A percentile compares a stretch with the other conserved stretches of the same genome.
These are phyloP conservation scores for Aleiodes testaceus DNA, from an alignment of 2,888 invertebrate genomes.

Conservation along the genomic window DNA sequence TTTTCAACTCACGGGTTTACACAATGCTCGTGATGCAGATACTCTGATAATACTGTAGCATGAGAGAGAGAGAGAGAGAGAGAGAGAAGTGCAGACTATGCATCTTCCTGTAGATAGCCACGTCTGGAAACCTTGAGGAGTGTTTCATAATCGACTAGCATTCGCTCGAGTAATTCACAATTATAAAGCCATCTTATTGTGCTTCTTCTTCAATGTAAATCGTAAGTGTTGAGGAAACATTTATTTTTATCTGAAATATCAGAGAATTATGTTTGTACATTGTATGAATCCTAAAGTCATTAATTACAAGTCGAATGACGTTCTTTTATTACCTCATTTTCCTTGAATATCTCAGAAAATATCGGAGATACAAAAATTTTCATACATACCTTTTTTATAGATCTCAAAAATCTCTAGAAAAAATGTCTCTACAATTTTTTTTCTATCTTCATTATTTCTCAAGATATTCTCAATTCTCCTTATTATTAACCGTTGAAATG, in stretches of 20 bases:
- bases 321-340: too few relatives aligned
- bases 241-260: too few relatives aligned
- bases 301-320: too few relatives aligned
- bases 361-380: too few relatives aligned
- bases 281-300: too few relatives aligned
- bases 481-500: not conserved
- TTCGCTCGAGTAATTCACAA: conserved; percentile 38
- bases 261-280: too few relatives aligned
- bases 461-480: not conserved
- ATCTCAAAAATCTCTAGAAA: too few relatives aligned
- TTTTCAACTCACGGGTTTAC: too few relatives aligned
- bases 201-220: not conserved
- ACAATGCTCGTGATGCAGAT: not conserved
- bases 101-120: conserved; percentile 27
- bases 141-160: conserved; percentile 36
- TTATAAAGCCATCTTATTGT: conserved; percentile 19
- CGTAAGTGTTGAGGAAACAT: not conserved
- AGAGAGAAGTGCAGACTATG: conserved; percentile 19
- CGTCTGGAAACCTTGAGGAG: conserved; percentile 30
- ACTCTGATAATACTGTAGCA: conserved; percentile 21
- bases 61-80: not conserved
- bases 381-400: too few relatives aligned
- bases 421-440: too few relatives aligned
- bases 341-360: too few relatives aligned
- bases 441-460: not conserved